Base-by-base conservation (phyloP, 2,113 vertebrate species). In the Nesogale talazaci region DNA sequence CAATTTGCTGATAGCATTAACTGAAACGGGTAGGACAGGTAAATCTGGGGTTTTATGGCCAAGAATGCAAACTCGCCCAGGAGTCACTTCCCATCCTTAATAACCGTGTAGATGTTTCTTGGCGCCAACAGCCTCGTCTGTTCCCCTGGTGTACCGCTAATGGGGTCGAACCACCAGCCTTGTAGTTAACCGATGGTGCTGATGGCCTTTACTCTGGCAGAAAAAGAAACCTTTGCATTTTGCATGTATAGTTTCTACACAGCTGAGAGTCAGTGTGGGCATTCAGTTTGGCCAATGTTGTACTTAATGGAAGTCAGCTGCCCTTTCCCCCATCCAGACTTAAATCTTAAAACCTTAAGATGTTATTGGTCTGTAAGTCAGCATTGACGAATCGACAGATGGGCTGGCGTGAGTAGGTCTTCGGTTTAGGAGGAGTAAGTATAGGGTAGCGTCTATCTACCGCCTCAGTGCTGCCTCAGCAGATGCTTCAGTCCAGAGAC, bases 311-410 rank as follows among this genome's bases (percentile, higher is more conserved):
- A 77, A 36, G 59, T 31, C 76, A n/a, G 31, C 76, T 40, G 23
- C 31, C 29, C 22, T 27, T 1, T 22, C 2, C 22, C 42, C 59
- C 63, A 92, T 52, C 46, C 14, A 12, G 46, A 52, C 46, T 52
- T 52, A 52, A 52, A 46, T 12, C 46, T 12, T 52, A 52, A 46
- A 83, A 36, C n/a, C n/a, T n/a, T n/a, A n/a, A n/a, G n/a, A 52
- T 72, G 20, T 70, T 65, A 12, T 52, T 38, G 77, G n/a, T 56
- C 0, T 83, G n/a, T 23, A 61, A 84, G 22, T 57, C 0, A 80
- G n/a, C 29, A 67, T 65, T 92, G 78, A 70, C 65, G 23, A 74
- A 46, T 42, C 20, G 76, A 92, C 59, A 92, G 79, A 57, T 52
- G 57, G 31, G 22, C 46, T 89, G 92, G 9, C 56, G 34, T 38